Base-by-base conservation (phyloP, 2,888 invertebrate species). In the Clepsis dumicolana region DNA sequence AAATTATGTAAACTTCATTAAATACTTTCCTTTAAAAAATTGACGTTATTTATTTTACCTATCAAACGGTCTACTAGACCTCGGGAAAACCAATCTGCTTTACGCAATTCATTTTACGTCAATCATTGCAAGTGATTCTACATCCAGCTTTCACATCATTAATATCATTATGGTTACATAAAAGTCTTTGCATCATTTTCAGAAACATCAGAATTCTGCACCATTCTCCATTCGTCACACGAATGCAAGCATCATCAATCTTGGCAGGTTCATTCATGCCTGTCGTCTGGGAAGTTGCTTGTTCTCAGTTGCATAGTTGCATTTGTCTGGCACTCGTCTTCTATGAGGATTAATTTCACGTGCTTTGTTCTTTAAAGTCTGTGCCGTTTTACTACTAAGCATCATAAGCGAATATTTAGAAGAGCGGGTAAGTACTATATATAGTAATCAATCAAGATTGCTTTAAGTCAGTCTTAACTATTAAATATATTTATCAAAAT, bases 231-330 rank as follows among this genome's bases (percentile, higher is more conserved):
- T 60, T 16, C 44, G 35, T 24, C 50, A 16, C 21, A 44, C 54
- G 21, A 14, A 38, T 24, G 54, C 27, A 14, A 10, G n/a, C 38
- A 16, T 64, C 48, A 57, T 64, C 21, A 48, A 29, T 32, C 25
- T 38, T 14, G 56, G 48, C 29, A 27, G 44, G 21, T 63, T 53
- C 53, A 38, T 57, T 38, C 50, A 48, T 59, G 52, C 41, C 38
- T 57, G 50, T 38, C 52, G 29, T 21, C n/a, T 25, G 50, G 18
- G 18, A 41, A 50, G 59, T 25, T 52, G 32, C 18, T 57, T 35
- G 48, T 21, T 48, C 48, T 0, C 10, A 21, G 48, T 48, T 21
- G 12, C 21, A 16, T 16, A 16, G 21, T 48, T 48, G 10, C 21
- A 48, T 48, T 18, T 48, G 21, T 48, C 48, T 21, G 12, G 12